Conservation (phyloP, 2,888 invertebrate species). For the Lamellibrachia columna region DNA sequence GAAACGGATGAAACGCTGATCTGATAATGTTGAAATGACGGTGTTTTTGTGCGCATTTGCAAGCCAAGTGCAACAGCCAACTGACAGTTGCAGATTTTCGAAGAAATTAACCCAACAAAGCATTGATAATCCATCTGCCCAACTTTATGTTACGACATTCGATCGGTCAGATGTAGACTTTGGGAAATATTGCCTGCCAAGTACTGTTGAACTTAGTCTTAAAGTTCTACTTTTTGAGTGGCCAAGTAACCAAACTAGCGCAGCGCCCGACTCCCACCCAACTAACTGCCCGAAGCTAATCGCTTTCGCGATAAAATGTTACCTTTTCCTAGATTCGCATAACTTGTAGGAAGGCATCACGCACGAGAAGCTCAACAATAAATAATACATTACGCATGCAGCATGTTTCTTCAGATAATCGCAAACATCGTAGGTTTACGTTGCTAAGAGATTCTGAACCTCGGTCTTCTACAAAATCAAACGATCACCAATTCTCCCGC, state of each 20-base stretch:
- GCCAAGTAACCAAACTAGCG: background rate
- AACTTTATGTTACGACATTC: background rate
- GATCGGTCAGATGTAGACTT: background rate
- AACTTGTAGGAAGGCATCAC: slow-evolving; percentile 5
- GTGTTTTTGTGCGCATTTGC: background rate
- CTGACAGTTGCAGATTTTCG: background rate
- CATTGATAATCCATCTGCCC: background rate
- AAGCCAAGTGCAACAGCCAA: background rate
- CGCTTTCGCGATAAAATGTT: background rate
- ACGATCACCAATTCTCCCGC: slow-evolving; percentile 3
- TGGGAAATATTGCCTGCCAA: background rate
- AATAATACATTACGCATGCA: background rate
- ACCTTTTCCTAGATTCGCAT: slow-evolving; percentile 12
- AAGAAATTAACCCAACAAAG: background rate
- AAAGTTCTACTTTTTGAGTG: background rate
- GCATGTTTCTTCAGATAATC: background rate
- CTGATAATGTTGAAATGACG: background rate
- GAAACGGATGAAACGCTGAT: background rate
- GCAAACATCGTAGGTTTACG: background rate
- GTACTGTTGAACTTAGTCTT: background rate
- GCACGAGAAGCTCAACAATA: background rate
- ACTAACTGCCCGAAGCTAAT: background rate
- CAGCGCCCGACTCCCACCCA: background rate
- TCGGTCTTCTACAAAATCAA: background rate
- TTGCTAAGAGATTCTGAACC: slow-evolving; percentile 9